Base-by-base conservation (phyloP, 1,140 invertebrate species). In the Notospermus geniculatus region DNA sequence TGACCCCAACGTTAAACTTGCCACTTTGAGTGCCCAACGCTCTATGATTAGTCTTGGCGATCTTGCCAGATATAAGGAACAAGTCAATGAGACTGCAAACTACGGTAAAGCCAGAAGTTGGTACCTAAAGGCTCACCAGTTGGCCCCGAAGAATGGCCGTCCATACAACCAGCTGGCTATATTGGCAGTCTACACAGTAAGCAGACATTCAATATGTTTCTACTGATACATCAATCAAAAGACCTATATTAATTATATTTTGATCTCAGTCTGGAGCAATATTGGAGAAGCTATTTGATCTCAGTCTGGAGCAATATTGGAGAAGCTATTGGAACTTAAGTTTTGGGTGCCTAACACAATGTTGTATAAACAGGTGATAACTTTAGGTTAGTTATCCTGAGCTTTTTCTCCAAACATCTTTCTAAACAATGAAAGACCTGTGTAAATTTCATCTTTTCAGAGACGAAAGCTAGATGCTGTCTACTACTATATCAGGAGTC, bases 101-200 rank as follows among this genome's bases (percentile, higher is more conserved):
- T 95, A 89, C 77, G 88, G 88, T 28, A 90, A 90, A 82, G 91
- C 92, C 60, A 87, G 90, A 81, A 80, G 78, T 59, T 80, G 76
- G 77, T 98, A 98, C 75, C 86, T 92, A 27, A 94, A 94, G 84
- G 93, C 95, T 4, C 91, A 95, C 74, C 89, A 91, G 79, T 87
- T 96, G 23, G 92, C 95, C 80, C 93, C 94, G 1, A 93, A 95
- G 81, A 96, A 96, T 84, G 93, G 93, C 30, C 86, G 90, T 62
- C 93, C 94, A 17, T 98, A 95, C 75, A 93, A 95, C 82, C 93
- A 97, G 77, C 82, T 98, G 64, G 95, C 93, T n/a, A 86, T 97
- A 70, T 82, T 98, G 71, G 91, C 93, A 22, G 85, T 93, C 68
- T 92, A 91, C 81, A 88, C 89, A 52, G 92, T 95, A 86, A 87